These are phyloP conservation scores for Orchesella flavescens DNA, from an alignment of 2,888 invertebrate genomes.

Conservation along the genomic window DNA sequence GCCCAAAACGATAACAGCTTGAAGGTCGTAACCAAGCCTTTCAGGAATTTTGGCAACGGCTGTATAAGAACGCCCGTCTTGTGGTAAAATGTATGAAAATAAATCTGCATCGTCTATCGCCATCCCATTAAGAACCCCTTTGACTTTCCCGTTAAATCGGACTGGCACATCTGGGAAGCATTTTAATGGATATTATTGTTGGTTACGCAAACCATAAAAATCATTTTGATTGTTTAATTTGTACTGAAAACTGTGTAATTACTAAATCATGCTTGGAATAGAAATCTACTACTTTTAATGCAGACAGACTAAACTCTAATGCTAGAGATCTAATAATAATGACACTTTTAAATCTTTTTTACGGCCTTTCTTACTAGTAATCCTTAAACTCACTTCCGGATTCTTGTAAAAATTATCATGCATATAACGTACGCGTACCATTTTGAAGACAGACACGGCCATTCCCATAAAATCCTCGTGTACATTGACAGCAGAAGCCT, in stretches of 20 bases:
- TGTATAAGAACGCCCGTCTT: constrained; percentile 90
- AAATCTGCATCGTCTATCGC: constrained; percentile 84
- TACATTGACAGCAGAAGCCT: constrained; percentile 93
- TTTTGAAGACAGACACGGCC: constrained; percentile 90
- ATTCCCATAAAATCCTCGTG: constrained; percentile 91
- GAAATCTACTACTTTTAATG: neutral
- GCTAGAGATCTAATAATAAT: neutral
- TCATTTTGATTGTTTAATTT: constrained; percentile 15
- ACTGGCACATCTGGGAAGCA: constrained; percentile 83
- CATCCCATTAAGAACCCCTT: constrained; percentile 86
- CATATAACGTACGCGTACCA: constrained; percentile 74
- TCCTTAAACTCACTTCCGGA: constrained; percentile 43
- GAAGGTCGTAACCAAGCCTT: constrained; percentile 85
- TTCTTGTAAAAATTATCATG: constrained; percentile 15
- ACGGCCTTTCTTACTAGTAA: constrained; percentile 12
- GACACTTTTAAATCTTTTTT: constrained; percentile 19
- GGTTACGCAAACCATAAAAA: neutral
- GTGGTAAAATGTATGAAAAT: constrained; percentile 92
- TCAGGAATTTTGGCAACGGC: constrained; percentile 88
- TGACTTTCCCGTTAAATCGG: constrained; percentile 91
- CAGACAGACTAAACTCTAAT: neutral
- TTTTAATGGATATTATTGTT: neutral
- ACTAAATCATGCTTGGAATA: neutral
- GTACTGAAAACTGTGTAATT: neutral
- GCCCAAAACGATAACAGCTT: constrained; percentile 88